phyloP scores from a whole-genome alignment of 2,113 vertebrate species.

The Saiga tatarica region DNA sequence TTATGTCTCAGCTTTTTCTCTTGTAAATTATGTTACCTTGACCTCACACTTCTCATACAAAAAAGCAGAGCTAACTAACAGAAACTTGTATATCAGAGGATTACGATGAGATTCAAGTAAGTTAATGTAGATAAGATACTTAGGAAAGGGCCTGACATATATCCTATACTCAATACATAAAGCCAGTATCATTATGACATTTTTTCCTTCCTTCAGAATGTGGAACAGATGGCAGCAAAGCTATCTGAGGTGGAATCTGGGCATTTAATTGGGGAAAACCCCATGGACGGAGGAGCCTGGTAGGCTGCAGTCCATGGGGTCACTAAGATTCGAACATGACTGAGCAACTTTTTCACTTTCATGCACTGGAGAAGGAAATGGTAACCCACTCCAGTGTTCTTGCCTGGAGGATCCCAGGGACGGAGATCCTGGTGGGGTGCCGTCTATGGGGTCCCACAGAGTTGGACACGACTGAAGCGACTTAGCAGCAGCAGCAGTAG shows the following conservation, averaged over 20 bases:
- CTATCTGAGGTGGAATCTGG: not conserved
- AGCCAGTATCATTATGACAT: not conserved
- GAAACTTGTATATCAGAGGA: not conserved
- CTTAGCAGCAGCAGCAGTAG: not conserved
- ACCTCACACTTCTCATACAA: not conserved
- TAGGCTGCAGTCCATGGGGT: not conserved
- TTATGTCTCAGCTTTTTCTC: not conserved
- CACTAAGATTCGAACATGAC: rapidly evolving
- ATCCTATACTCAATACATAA: not conserved
- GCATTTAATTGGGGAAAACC: not conserved
- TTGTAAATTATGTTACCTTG: not conserved
- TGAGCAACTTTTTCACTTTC: not conserved
- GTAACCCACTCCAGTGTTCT: not conserved
- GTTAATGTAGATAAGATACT: not conserved
- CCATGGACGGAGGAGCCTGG: not conserved
- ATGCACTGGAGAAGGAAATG: not conserved
- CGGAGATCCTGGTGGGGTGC: too few species aligned
- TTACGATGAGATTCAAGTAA: not conserved
- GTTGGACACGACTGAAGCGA: not conserved
- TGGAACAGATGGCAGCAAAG: not conserved
- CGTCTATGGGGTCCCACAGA: too few species aligned
- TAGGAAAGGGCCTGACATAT: not conserved
- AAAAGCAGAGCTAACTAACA: not conserved
- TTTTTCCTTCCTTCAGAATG: not conserved
- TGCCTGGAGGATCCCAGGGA: not conserved